Conservation (phyloP, 64 coral and sea anemone species). For the Exaiptasia diaphana region DNA sequence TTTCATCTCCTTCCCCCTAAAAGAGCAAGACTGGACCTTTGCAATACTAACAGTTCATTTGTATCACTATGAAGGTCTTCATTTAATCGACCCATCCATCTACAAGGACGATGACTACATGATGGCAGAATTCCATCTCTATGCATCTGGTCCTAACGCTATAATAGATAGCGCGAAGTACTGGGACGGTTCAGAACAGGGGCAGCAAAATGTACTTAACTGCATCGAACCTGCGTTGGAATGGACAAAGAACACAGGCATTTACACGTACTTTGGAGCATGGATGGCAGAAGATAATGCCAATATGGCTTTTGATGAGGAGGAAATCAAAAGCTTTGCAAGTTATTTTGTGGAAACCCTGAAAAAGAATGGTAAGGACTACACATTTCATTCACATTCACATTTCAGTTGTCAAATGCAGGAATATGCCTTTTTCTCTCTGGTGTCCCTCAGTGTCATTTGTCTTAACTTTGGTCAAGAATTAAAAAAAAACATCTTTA, state of each 20-base stretch:
- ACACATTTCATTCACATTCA: no score
- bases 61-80: no score
- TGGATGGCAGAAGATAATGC: conserved; percentile 85
- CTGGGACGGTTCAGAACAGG: conserved; percentile 43
- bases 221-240: conserved; percentile 6
- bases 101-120: conserved; percentile 48
- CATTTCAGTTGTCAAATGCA: no score
- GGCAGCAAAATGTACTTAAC: conserved; percentile 34
- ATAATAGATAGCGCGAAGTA: conserved; percentile 35
- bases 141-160: conserved; percentile 74
- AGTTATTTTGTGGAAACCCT: conserved; percentile 41
- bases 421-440: no score
- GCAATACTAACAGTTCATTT: no score
- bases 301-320: conserved; percentile 3
- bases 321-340: conserved; percentile 49
- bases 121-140: conserved; percentile 74
- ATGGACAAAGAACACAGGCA: background rate
- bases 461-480: no score
- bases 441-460: no score
- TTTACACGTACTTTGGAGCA: conserved; percentile 61
- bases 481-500: no score
- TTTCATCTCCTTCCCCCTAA: no score
- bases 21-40: no score
- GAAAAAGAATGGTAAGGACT: conserved; percentile 12
- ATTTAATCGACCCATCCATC: conserved; percentile 33